Percentiles rank a stretch among this genome's conserved stretches.
These are phyloP conservation scores for Psylliodes chrysocephalus DNA, from an alignment of 2,888 invertebrate genomes.

Conservation along the genomic window DNA sequence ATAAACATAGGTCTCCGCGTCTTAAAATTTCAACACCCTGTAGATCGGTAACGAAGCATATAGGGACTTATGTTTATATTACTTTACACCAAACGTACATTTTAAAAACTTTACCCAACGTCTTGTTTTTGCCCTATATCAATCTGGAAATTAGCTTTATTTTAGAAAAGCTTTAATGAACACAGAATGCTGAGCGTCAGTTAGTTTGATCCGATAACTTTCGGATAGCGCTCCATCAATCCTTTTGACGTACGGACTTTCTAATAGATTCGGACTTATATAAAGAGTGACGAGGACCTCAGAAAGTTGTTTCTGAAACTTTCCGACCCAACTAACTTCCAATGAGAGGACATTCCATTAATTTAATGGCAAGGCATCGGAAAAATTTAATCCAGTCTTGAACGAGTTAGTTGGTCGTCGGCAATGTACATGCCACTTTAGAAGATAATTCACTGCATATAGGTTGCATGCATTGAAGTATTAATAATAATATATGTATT, in stretches of 20 bases:
- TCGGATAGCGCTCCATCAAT: conserved; percentile 32
- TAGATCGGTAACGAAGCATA: no score
- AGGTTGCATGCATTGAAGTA: no score
- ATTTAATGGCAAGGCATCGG: conserved; percentile 37
- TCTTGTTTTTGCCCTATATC: not conserved
- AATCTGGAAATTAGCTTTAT: conserved; percentile 26
- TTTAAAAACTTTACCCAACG: not conserved
- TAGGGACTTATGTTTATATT: no score
- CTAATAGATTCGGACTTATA: conserved; percentile 54
- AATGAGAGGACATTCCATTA: conserved; percentile 41
- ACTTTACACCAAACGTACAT: no score
- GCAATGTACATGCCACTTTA: no score
- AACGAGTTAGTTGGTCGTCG: conserved; percentile 8
- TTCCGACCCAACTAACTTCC: conserved; percentile 26
- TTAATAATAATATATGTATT: no score
- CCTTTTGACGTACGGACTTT: conserved; percentile 54
- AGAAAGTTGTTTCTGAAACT: conserved; percentile 29
- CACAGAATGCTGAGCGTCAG: conserved; percentile 21
- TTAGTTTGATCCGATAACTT: conserved; percentile 37
- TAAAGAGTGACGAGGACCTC: conserved; percentile 42
- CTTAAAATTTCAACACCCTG: no score
- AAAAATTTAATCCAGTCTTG: conserved; percentile 29
- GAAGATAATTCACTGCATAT: no score
- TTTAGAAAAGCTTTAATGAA: conserved; percentile 25
- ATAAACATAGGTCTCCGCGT: no score